phyloP scores from a whole-genome alignment of 1,140 invertebrate genomes.

The Acromyrmex heyeri region DNA sequence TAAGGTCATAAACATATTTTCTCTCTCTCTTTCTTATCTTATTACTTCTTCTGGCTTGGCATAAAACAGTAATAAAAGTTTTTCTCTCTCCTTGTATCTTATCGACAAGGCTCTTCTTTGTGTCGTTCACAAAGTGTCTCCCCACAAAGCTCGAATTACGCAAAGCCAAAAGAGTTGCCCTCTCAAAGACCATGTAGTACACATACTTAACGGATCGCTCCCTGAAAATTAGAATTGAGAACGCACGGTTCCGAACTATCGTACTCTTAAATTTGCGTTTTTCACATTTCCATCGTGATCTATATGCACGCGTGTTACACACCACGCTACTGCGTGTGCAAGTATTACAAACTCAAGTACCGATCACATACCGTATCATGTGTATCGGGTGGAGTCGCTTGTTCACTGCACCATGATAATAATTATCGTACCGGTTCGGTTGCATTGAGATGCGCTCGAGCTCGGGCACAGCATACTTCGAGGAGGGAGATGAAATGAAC shows the following conservation, averaged over 20 bases:
- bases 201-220: conserved; percentile 16
- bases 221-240: conserved; percentile 36
- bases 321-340: conserved; percentile 16
- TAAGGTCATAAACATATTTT: not conserved
- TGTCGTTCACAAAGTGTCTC: conserved; percentile 6
- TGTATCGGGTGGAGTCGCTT: conserved; percentile 43
- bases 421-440: conserved; percentile 60
- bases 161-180: conserved; percentile 48
- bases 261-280: conserved; percentile 41
- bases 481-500: conserved; percentile 52
- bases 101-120: conserved; percentile 8
- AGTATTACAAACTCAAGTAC: conserved; percentile 12
- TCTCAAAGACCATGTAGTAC: conserved; percentile 20
- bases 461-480: not conserved
- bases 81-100: conserved; percentile 27
- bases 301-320: conserved; percentile 52
- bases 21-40: not conserved
- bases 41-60: not conserved
- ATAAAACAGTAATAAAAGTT: conserved; percentile 45
- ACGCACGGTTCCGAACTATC: not conserved
- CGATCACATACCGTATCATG: conserved; percentile 42
- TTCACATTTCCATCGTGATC: conserved; percentile 17
- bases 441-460: conserved; percentile 42
- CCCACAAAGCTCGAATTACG: conserved; percentile 40
- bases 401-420: conserved; percentile 32